phyloP scores from a whole-genome alignment of 1,140 invertebrate genomes.

The Leguminivora glycinivorella region DNA sequence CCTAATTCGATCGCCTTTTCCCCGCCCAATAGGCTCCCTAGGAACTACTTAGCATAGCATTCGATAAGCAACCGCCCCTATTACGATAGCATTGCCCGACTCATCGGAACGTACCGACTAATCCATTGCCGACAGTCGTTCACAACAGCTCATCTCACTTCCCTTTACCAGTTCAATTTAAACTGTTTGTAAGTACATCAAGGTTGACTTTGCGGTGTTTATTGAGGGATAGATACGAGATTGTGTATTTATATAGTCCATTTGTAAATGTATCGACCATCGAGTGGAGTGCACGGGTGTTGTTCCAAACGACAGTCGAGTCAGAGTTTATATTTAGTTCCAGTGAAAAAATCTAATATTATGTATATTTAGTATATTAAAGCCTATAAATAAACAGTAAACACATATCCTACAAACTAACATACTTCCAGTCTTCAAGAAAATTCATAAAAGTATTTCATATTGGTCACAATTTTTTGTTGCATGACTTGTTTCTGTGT shows the following conservation, averaged over 20 bases:
- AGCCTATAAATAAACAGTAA: too few relatives aligned
- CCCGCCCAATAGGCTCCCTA: background rate
- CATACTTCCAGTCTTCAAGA: too few relatives aligned
- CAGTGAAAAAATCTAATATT: too few relatives aligned
- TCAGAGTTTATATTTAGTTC: too few relatives aligned
- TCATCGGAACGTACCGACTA: background rate
- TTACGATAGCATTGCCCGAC: background rate
- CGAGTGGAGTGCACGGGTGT: constrained; percentile 30
- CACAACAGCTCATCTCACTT: background rate
- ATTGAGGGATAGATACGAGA: constrained; percentile 46
- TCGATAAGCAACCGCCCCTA: background rate
- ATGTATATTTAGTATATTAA: too few relatives aligned
- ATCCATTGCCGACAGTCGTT: background rate
- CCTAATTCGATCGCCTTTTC: too few relatives aligned
- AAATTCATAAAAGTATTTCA: too few relatives aligned
- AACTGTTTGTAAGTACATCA: constrained; percentile 39
- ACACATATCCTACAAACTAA: too few relatives aligned
- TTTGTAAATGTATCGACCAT: constrained; percentile 46
- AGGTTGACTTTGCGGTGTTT: constrained; percentile 30
- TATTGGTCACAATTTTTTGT: too few relatives aligned
- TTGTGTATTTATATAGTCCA: constrained; percentile 63
- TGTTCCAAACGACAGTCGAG: background rate
- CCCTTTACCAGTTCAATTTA: background rate
- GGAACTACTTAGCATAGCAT: background rate
- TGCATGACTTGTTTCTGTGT: too few relatives aligned